Evolutionary conservation across 2,888 invertebrate species (phyloP).

Genomic region (Campoletis raptor): DNA sequence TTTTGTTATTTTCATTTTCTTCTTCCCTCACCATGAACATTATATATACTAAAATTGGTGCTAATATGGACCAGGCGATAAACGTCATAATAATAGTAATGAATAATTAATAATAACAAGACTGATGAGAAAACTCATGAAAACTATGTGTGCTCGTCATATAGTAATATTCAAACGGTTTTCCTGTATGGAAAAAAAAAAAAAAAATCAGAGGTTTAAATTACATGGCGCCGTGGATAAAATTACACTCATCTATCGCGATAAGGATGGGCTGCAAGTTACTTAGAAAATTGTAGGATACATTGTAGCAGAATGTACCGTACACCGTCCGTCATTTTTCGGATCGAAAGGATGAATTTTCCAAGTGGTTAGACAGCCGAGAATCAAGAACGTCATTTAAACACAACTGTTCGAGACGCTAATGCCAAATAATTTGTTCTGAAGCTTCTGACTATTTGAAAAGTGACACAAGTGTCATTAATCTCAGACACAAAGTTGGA

Average conservation of each 20-base stretch:
- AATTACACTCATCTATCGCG: not conserved
- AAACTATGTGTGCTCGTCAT: not conserved
- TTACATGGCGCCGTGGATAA: not conserved
- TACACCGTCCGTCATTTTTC: not conserved
- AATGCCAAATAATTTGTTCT: not conserved
- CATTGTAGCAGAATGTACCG: constrained; percentile 11
- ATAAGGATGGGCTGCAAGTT: not conserved
- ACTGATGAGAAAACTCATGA: not conserved
- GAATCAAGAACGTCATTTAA: not conserved
- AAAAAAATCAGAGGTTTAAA: not conserved
- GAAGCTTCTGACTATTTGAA: not conserved
- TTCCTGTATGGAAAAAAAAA: not conserved
- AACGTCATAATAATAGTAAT: not conserved
- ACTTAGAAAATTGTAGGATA: constrained; percentile 19
- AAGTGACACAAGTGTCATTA: not conserved
- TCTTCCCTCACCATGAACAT: constrained; percentile 5
- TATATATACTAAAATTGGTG: not conserved
- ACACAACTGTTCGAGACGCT: not conserved
- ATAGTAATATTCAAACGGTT: not conserved
- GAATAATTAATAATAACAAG: not conserved
- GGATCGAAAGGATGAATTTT: not conserved
- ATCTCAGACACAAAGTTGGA: not conserved
- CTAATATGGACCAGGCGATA: not conserved
- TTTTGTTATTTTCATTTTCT: constrained; percentile 38
- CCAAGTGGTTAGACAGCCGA: not conserved